These are phyloP conservation scores for Cataglyphis altisquamis DNA, from an alignment of 2,888 invertebrate genomes.

Conservation along the genomic window DNA sequence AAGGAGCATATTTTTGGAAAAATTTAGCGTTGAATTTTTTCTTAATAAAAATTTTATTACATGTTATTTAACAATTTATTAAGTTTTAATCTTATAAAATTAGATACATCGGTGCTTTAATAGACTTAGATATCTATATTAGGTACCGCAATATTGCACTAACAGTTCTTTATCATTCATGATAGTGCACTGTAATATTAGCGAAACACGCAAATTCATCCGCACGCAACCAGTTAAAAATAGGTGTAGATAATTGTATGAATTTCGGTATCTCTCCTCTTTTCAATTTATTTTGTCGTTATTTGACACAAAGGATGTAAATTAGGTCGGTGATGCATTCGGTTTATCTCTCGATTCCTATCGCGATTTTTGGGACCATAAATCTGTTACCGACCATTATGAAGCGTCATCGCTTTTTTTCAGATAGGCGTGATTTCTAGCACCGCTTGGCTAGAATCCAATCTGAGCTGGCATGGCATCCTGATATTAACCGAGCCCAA, in stretches of 20 bases:
- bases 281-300: constrained; percentile 7
- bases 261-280: background rate
- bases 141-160: background rate
- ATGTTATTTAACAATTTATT: background rate
- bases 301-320: background rate
- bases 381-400: background rate
- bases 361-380: background rate
- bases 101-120: background rate
- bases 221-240: constrained; percentile 45
- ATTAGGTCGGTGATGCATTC: background rate
- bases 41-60: background rate
- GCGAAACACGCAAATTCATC: constrained; percentile 34
- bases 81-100: background rate
- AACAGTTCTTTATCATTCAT: constrained; percentile 31
- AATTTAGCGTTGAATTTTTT: background rate
- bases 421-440: constrained; percentile 91
- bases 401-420: constrained; percentile 59
- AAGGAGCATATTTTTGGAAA: background rate
- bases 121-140: background rate
- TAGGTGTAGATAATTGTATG: constrained; percentile 20
- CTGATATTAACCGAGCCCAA: constrained; percentile 92
- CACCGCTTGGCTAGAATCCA: constrained; percentile 91
- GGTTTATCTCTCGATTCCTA: constrained; percentile 5
- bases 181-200: constrained; percentile 28
- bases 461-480: constrained; percentile 92